Conservation (phyloP, 1,140 invertebrate species). For the Bombus turneri region DNA sequence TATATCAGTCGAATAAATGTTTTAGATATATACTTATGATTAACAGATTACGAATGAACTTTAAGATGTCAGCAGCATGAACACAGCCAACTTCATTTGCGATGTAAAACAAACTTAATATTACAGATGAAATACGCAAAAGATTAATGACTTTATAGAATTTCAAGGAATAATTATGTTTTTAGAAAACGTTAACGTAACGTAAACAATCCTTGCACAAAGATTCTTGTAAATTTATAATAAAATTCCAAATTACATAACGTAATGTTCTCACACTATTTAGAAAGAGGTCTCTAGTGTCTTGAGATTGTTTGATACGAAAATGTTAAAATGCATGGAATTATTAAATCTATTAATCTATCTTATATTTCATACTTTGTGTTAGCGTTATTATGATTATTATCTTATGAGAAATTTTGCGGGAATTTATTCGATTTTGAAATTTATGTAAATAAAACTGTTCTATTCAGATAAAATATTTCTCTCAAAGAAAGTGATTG, state of each 20-base stretch:
- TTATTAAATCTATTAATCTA: neutral
- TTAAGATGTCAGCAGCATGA: neutral
- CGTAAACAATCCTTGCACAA: neutral
- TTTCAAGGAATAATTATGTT: neutral
- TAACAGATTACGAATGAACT: neutral
- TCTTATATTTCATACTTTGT: neutral
- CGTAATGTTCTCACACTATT: neutral
- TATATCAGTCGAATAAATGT: neutral
- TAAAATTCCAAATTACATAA: neutral
- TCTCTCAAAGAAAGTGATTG: too few relatives aligned
- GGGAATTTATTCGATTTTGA: neutral
- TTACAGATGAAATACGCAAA: neutral
- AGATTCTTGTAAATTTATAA: neutral
- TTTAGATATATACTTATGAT: neutral
- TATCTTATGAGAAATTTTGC: neutral
- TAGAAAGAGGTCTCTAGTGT: neutral
- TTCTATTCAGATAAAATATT: too few relatives aligned
- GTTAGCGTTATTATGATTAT: neutral
- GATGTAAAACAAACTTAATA: neutral
- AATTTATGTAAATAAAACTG: neutral
- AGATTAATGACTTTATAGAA: neutral
- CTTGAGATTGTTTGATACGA: neutral
- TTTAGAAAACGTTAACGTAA: neutral
- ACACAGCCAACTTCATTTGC: neutral
- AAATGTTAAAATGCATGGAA: neutral